phyloP scores from a whole-genome alignment of 2,797 vertebrate genomes.

The Thripadectes ignobilis region DNA sequence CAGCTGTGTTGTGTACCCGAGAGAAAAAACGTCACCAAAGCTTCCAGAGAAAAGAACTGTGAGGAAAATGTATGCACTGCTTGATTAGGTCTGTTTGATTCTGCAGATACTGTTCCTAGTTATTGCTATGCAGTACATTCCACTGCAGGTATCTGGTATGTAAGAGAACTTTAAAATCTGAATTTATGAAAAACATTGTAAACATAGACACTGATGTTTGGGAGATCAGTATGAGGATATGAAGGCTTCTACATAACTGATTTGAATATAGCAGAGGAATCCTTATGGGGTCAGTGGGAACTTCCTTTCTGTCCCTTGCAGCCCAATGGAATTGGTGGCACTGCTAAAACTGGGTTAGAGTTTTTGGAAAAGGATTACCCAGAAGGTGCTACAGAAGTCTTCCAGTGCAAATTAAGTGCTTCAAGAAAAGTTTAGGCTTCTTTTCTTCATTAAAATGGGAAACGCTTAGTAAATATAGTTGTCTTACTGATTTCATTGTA shows the following conservation, averaged over 20 bases:
- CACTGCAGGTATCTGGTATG: background rate
- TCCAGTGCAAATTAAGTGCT: background rate
- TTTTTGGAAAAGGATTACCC: constrained; percentile 89
- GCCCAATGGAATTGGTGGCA: constrained; percentile 85
- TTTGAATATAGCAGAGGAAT: background rate
- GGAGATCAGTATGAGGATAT: background rate
- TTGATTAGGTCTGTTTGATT: constrained; percentile 87
- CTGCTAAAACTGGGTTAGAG: constrained; percentile 84
- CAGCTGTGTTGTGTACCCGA: constrained; percentile 80
- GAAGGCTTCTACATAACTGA: background rate
- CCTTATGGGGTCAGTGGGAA: background rate
- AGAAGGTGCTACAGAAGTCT: constrained; percentile 81
- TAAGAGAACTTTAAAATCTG: background rate
- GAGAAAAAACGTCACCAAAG: constrained; percentile 85
- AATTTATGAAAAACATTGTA: background rate
- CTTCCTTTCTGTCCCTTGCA: constrained; percentile 26
- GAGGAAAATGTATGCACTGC: constrained; percentile 83
- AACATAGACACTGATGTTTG: background rate
- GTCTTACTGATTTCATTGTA: background rate
- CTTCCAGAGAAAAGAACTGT: constrained; percentile 87
- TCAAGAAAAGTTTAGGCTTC: background rate
- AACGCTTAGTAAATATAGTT: background rate
- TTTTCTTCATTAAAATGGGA: background rate
- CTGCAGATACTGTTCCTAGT: constrained; percentile 77
- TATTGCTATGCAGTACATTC: background rate